phyloP scores from a whole-genome alignment of 1,140 invertebrate species.

The Dendroctonus valens region DNA sequence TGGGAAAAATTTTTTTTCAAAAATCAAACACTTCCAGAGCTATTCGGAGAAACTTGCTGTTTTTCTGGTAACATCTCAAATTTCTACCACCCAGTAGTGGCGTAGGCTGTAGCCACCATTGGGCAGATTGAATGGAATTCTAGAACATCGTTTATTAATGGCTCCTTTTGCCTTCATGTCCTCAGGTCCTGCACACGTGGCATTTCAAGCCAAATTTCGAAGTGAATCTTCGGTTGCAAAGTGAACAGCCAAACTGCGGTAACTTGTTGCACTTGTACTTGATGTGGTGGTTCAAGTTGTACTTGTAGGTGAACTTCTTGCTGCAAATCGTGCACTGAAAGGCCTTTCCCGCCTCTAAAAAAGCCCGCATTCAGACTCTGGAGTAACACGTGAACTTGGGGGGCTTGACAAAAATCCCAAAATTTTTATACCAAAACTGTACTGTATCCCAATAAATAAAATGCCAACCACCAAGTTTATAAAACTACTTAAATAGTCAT shows the following conservation, averaged over 20 bases:
- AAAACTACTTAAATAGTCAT: slow-evolving; percentile 1
- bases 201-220: too few species aligned
- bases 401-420: not conserved
- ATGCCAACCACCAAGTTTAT: not conserved
- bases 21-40: too few species aligned
- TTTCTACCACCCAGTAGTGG: too few species aligned
- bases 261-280: slow-evolving; percentile 64
- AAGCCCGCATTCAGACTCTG: not conserved
- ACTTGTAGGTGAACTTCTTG: slow-evolving; percentile 36
- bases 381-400: too few species aligned
- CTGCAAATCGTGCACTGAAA: slow-evolving; percentile 52
- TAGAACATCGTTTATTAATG: too few species aligned
- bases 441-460: not conserved
- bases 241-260: slow-evolving; percentile 53
- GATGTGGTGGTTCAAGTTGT: slow-evolving; percentile 60
- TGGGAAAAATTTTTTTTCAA: too few species aligned
- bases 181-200: too few species aligned
- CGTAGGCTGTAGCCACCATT: too few species aligned
- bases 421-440: not conserved
- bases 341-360: not conserved
- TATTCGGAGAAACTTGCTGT: too few species aligned
- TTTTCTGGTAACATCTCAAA: too few species aligned
- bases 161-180: too few species aligned
- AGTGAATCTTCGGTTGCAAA: slow-evolving; percentile 50
- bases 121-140: too few species aligned